Conservation (phyloP, 2,888 invertebrate genomes). For the Drosophila borborema region DNA sequence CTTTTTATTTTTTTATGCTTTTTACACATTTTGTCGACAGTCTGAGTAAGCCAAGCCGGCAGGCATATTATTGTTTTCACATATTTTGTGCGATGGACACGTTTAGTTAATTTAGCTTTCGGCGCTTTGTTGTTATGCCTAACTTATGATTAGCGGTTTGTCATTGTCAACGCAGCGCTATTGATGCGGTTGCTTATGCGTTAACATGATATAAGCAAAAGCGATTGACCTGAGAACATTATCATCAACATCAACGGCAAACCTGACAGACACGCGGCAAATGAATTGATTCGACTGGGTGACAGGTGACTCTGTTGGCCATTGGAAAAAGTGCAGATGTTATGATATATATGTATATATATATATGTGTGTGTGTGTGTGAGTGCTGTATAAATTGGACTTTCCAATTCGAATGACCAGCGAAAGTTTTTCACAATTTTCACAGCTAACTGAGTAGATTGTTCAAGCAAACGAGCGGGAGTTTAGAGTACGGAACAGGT, state of each 20-base stretch:
- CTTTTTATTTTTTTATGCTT: constrained; percentile 3
- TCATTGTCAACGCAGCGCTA: constrained; percentile 61
- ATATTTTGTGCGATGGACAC: constrained; percentile 68
- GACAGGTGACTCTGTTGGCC: constrained; percentile 12
- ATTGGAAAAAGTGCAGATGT: constrained; percentile 46
- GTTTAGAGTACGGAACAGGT: constrained; percentile 16
- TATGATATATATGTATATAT: constrained; percentile 28
- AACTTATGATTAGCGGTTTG: constrained; percentile 75
- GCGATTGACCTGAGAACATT: constrained; percentile 39
- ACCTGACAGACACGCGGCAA: constrained; percentile 58
- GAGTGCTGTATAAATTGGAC: constrained; percentile 30
- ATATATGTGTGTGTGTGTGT: too few relatives aligned
- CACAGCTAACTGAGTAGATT: constrained; percentile 45
- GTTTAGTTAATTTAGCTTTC: constrained; percentile 58
- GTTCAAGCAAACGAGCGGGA: constrained; percentile 22
- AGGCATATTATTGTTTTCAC: constrained; percentile 61
- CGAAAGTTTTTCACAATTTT: constrained; percentile 69
- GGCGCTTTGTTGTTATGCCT: constrained; percentile 60
- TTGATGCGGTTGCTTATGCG: constrained; percentile 50
- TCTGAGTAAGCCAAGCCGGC: neutral
- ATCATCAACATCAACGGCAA: constrained; percentile 30
- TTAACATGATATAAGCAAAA: constrained; percentile 43
- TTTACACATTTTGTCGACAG: constrained; percentile 20
- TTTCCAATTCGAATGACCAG: constrained; percentile 47
- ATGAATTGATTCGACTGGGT: constrained; percentile 62